These are phyloP conservation scores for Bombus soroeensis DNA, from an alignment of 1,140 invertebrate genomes.

Conservation along the genomic window DNA sequence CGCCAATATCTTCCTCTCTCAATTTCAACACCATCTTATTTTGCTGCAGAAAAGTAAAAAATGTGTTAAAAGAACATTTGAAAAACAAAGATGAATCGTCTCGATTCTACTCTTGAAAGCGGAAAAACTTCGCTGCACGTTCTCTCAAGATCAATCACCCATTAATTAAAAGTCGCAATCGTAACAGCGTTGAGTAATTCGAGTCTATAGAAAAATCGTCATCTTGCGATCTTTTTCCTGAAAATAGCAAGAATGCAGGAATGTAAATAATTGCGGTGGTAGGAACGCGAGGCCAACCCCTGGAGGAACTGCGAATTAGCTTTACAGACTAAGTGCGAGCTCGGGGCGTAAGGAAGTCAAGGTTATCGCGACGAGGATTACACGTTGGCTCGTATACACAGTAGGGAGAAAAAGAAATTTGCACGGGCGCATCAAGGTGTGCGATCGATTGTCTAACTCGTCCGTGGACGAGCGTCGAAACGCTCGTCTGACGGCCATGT, in stretches of 20 bases:
- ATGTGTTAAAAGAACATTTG: background rate
- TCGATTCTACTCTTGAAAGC: background rate
- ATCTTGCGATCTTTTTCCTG: background rate
- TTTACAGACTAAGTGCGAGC: constrained; percentile 7
- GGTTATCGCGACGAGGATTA: constrained; percentile 5
- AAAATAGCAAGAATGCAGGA: background rate
- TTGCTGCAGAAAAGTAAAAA: background rate
- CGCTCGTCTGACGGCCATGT: background rate
- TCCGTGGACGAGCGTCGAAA: background rate
- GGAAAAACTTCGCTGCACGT: background rate
- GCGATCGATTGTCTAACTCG: background rate
- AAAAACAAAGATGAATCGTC: background rate
- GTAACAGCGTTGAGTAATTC: too few species aligned
- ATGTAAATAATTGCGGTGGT: constrained; percentile 7
- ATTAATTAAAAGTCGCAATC: too few species aligned
- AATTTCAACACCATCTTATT: too few species aligned
- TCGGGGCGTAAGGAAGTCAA: constrained; percentile 29
- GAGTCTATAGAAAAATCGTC: background rate
- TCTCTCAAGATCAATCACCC: background rate
- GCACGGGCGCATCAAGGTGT: constrained; percentile 28
- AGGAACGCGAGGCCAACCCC: constrained; percentile 3
- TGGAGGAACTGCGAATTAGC: constrained; percentile 4
- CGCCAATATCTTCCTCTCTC: background rate
- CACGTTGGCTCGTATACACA: background rate
- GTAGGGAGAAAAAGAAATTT: constrained; percentile 19